Conservation (phyloP, 2,113 vertebrate genomes). For the Micronycteris hirsuta region DNA sequence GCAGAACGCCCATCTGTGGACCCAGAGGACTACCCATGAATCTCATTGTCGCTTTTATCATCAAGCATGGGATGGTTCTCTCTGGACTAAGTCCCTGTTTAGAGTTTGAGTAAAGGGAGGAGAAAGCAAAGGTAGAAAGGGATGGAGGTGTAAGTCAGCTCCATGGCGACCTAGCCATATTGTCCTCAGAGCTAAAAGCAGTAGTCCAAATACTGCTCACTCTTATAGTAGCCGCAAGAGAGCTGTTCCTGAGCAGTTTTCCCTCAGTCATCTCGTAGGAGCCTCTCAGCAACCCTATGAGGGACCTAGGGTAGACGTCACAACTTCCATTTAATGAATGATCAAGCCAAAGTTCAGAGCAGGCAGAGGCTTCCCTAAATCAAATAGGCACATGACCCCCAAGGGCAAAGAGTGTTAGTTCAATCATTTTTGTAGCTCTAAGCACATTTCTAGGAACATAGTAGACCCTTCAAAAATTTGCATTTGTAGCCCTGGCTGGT, state of each 20-base stretch:
- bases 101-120: not conserved
- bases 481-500: too few relatives aligned
- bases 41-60: slow-evolving; percentile 22
- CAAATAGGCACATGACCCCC: not conserved
- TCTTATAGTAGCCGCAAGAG: not conserved
- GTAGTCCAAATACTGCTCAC: not conserved
- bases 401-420: not conserved
- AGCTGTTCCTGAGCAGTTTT: not conserved
- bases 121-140: not conserved
- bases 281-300: not conserved
- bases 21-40: slow-evolving; percentile 12
- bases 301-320: not conserved
- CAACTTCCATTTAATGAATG: not conserved
- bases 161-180: not conserved
- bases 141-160: not conserved
- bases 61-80: not conserved
- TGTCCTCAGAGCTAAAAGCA: not conserved
- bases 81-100: slow-evolving; percentile 21
- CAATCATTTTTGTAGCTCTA: not conserved
- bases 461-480: not conserved
- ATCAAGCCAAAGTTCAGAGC: not conserved
- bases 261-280: not conserved
- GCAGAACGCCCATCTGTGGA: not conserved
- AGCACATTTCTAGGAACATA: not conserved
- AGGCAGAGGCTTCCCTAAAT: not conserved